Evolutionary conservation across 2,888 invertebrate genomes (phyloP), one percentile per base, ranked within the genome.

Genomic region (Bombylius discolor): DNA sequence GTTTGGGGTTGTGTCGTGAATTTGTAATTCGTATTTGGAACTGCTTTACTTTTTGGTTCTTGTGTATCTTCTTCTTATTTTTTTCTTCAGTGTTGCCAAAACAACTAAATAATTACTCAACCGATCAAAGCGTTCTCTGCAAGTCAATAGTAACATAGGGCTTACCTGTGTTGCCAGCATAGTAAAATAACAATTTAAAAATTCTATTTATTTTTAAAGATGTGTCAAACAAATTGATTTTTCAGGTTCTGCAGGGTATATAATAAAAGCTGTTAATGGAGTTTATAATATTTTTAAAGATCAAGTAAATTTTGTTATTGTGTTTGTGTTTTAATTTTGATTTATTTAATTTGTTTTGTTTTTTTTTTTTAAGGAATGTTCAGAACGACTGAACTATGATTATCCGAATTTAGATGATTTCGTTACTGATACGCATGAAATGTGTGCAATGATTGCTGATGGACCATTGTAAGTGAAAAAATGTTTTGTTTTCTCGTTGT

Each of bases 381-480:
- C 56, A 81, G 77, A 79, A 49, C 77, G 84, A 0, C 73, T 87
- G 42, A 82, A 88, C 4, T 90, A 85, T 68, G 77, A 82, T 1
- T 93, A 87, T 72, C 85, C 89, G 7, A 83, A 87, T 61, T 77
- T 93, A 60, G 78, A 81, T 45, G 83, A 85, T 61, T 96, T 90
- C 73, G 84, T 94, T 13, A 81, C 84, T 62, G 96, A 97, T 67
- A 92, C 89, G 85, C 90, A 87, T 67, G 80, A 83, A 48, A 84
- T 97, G 79, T 94, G 94, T 70, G 85, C 83, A 56, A 91, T 99
- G 88, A 98, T 99, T 63, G 93, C 95, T 49, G 96, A 99, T 77
- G 99, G 98, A 57, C 98, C 98, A 36, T 77, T 99, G 87, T 94
- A 75, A 85, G 88, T 82, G 52, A 53, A 13, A 33, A n/a, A n/a